Evolutionary conservation across 2,888 invertebrate genomes (phyloP).

Genomic region (Tipula helvola): DNA sequence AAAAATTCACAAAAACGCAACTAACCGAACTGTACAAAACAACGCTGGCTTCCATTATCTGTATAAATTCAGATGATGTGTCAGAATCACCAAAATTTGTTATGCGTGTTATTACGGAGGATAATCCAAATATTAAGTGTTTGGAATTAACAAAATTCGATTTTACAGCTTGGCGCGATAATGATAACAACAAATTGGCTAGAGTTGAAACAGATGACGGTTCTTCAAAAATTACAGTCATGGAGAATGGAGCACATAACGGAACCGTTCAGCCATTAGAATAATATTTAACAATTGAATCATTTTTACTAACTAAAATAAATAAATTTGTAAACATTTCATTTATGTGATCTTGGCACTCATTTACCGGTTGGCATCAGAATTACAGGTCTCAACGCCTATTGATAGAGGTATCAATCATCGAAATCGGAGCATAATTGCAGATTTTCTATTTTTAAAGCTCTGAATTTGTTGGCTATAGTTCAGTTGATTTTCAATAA

Average conservation of each 20-base stretch:
- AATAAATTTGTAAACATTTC: not conserved
- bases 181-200: slow-evolving; percentile 10
- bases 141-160: slow-evolving; percentile 43
- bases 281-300: not conserved
- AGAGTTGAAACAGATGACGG: not conserved
- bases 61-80: slow-evolving; percentile 60
- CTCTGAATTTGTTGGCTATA: too few species aligned
- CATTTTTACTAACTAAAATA: not conserved
- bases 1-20: slow-evolving; percentile 61
- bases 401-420: too few species aligned
- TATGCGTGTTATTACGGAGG: slow-evolving; percentile 47
- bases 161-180: slow-evolving; percentile 44
- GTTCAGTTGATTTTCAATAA: too few species aligned
- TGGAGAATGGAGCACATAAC: not conserved
- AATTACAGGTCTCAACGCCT: too few species aligned
- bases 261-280: not conserved
- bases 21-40: slow-evolving; percentile 67
- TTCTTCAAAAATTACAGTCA: not conserved
- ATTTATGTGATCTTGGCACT: too few species aligned
- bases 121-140: slow-evolving; percentile 52
- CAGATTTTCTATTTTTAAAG: too few species aligned
- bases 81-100: slow-evolving; percentile 49
- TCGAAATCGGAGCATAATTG: too few species aligned
- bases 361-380: too few species aligned
- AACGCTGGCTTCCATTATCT: slow-evolving; percentile 59